These are phyloP conservation scores for Himantopus leucocephalus DNA, from an alignment of 2,113 vertebrate species.

Conservation along the genomic window DNA sequence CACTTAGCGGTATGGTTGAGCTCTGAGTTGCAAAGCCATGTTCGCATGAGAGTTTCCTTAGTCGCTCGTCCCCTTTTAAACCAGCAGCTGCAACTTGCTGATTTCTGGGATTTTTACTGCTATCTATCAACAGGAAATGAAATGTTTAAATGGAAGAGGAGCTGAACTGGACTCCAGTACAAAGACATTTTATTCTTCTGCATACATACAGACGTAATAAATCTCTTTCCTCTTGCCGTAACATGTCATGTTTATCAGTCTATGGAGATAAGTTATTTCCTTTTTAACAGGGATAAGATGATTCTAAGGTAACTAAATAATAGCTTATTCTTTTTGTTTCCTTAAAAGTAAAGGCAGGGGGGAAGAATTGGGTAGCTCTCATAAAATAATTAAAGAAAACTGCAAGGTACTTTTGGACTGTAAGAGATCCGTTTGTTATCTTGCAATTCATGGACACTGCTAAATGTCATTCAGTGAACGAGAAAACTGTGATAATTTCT, in stretches of 20 bases:
- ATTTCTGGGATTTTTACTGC: not conserved
- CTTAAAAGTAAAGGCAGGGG: not conserved
- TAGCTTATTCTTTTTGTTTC: not conserved
- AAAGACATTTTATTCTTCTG: not conserved
- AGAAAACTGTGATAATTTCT: not conserved
- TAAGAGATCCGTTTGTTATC: not conserved
- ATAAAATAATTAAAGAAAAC: not conserved
- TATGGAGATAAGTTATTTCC: not conserved
- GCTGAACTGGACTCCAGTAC: not conserved
- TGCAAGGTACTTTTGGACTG: not conserved
- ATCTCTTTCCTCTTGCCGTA: not conserved
- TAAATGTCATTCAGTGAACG: not conserved
- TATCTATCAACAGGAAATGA: not conserved
- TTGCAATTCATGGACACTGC: not conserved
- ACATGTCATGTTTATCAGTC: not conserved
- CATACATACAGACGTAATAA: not conserved
- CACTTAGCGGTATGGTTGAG: not conserved
- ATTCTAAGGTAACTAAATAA: not conserved
- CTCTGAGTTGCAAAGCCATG: not conserved
- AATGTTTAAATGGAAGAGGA: not conserved
- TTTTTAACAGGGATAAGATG: not conserved
- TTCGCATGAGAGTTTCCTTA: not conserved
- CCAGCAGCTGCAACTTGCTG: not conserved
- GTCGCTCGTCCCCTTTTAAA: not conserved
- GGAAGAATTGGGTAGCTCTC: not conserved